Percentiles rank a stretch among this genome's conserved stretches.
phyloP scores from a whole-genome alignment of 2,797 vertebrate genomes.

The Spea hammondii region DNA sequence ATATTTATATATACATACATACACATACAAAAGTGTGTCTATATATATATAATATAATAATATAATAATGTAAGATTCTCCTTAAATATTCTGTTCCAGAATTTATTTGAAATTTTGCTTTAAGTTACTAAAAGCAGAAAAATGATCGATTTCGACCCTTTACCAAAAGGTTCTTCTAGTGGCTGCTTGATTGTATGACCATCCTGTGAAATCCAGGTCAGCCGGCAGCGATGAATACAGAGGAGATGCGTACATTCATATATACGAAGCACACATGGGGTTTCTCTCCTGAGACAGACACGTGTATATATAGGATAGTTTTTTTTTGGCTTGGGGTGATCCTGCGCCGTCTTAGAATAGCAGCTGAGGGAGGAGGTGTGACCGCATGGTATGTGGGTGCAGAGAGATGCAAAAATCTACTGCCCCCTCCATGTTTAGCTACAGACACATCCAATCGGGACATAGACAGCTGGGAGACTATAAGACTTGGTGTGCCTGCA shows the following conservation, averaged over 20 bases:
- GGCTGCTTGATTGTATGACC: no score
- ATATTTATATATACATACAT: background rate
- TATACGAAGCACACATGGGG: background rate
- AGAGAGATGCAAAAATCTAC: constrained; percentile 17
- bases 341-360: constrained; percentile 39
- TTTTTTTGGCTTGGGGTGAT: constrained; percentile 30
- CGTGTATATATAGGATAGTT: constrained; percentile 2
- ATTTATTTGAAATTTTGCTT: no score
- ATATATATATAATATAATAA: background rate
- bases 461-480: background rate
- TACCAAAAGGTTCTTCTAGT: no score
- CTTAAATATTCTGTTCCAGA: no score
- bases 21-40: no score
- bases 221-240: no score
- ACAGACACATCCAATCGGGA: background rate
- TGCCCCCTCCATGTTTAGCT: constrained; percentile 3
- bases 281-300: background rate
- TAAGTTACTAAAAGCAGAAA: no score
- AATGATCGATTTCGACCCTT: no score
- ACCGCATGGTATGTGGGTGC: constrained; percentile 41
- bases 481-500: background rate
- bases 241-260: no score
- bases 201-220: no score
- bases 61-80: no score
- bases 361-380: constrained; percentile 37